Conservation (phyloP, 2,888 invertebrate genomes). For the Platerodrilus igneus region DNA sequence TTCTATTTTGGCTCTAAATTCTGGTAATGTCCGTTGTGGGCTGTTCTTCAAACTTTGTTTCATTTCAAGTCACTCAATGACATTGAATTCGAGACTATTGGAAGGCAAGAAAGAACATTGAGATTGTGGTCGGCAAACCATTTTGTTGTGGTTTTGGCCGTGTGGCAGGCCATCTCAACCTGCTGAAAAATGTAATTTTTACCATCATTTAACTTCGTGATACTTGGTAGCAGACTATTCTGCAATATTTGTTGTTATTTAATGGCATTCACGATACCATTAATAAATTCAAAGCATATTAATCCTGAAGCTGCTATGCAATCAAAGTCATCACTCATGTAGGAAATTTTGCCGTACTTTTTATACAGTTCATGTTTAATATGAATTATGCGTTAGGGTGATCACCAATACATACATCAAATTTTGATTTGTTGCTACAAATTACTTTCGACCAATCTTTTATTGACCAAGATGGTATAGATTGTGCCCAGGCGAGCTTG, state of each 20-base stretch:
- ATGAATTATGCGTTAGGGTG: too few relatives aligned
- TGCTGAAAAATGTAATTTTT: constrained; percentile 12
- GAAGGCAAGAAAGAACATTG: constrained; percentile 15
- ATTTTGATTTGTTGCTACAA: too few relatives aligned
- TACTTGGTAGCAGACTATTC: constrained; percentile 11
- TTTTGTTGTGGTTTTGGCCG: constrained; percentile 18
- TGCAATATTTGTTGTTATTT: constrained; percentile 13
- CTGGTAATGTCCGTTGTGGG: constrained; percentile 11
- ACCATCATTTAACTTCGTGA: constrained; percentile 11
- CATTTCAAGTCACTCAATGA: constrained; percentile 18
- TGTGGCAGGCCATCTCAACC: constrained; percentile 13
- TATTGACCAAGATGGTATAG: too few relatives aligned
- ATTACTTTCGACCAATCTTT: too few relatives aligned
- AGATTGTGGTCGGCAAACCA: constrained; percentile 17
- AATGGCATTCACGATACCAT: constrained; percentile 6
- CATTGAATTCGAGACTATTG: constrained; percentile 19
- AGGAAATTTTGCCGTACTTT: constrained; percentile 9
- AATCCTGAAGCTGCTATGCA: constrained; percentile 8
- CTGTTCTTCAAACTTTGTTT: constrained; percentile 15
- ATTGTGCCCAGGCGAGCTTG: too few relatives aligned
- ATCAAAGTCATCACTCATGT: constrained; percentile 8
- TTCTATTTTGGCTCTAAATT: constrained; percentile 13
- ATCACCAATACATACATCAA: too few relatives aligned
- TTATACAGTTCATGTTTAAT: too few relatives aligned
- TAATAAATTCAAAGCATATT: constrained; percentile 8